These are phyloP conservation scores for Orthonevra nobilis DNA, from an alignment of 2,888 invertebrate genomes.

Conservation along the genomic window DNA sequence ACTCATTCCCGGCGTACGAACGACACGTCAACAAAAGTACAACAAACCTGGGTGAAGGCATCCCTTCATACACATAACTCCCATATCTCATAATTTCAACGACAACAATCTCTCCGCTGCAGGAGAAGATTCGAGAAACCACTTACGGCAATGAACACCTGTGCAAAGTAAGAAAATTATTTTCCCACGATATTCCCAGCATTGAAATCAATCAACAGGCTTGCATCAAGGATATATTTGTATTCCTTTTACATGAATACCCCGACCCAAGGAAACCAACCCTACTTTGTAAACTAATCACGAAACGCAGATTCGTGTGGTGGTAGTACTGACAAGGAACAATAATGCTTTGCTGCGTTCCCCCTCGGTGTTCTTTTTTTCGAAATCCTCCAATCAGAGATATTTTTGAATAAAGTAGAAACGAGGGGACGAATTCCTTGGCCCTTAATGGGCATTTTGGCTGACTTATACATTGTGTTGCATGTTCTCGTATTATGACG, in stretches of 20 bases:
- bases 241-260: constrained; percentile 46
- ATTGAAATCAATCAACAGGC: constrained; percentile 58
- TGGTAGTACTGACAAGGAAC: constrained; percentile 11
- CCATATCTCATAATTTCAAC: constrained; percentile 64
- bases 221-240: constrained; percentile 64
- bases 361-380: constrained; percentile 22
- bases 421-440: constrained; percentile 18
- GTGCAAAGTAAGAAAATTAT: constrained; percentile 55
- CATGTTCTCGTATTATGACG: constrained; percentile 31
- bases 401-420: constrained; percentile 24
- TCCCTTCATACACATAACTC: constrained; percentile 29
- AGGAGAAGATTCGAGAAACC: constrained; percentile 34
- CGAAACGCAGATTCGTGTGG: constrained; percentile 40
- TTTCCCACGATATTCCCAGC: constrained; percentile 59
- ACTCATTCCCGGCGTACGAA: constrained; percentile 61
- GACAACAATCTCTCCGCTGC: constrained; percentile 38
- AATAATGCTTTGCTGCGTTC: constrained; percentile 43
- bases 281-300: constrained; percentile 60
- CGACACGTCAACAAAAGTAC: constrained; percentile 65
- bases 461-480: neutral
- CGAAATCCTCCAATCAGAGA: constrained; percentile 54
- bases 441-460: constrained; percentile 18
- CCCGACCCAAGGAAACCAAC: constrained; percentile 39
- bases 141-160: constrained; percentile 48
- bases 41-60: constrained; percentile 23